Conservation (phyloP, 1,140 invertebrate genomes). For the Drosophila asahinai region DNA sequence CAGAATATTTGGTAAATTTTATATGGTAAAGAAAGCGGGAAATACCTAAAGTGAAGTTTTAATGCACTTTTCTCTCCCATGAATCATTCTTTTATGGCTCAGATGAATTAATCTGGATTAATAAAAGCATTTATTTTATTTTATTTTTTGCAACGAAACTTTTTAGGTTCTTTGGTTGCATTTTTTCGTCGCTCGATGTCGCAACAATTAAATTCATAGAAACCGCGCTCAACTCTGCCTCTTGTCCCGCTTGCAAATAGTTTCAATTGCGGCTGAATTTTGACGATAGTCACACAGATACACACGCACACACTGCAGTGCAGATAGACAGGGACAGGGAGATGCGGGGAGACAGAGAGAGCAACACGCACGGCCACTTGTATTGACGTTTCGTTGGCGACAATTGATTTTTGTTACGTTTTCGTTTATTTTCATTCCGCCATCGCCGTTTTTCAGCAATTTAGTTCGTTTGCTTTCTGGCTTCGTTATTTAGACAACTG, state of each 20-base stretch:
- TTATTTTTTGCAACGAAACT: too few species aligned
- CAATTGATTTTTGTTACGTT: slow-evolving; percentile 84
- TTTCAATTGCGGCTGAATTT: slow-evolving; percentile 78
- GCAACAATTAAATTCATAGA: slow-evolving; percentile 70
- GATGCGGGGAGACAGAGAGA: slow-evolving; percentile 20
- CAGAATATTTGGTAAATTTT: too few species aligned
- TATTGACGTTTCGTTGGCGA: slow-evolving; percentile 83
- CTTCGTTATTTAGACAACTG: slow-evolving; percentile 81
- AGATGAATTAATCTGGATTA: neutral
- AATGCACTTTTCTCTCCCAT: neutral
- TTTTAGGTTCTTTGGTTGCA: neutral
- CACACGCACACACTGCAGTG: neutral
- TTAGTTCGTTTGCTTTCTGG: slow-evolving; percentile 83
- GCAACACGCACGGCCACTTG: slow-evolving; percentile 59
- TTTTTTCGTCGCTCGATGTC: slow-evolving; percentile 14
- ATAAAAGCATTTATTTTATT: neutral
- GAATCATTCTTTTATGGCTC: neutral
- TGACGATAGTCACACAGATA: slow-evolving; percentile 62
- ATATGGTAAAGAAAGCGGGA: too few species aligned
- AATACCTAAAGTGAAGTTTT: neutral
- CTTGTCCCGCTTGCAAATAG: slow-evolving; percentile 52
- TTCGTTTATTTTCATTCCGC: slow-evolving; percentile 80
- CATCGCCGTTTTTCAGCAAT: slow-evolving; percentile 67
- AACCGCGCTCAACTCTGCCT: slow-evolving; percentile 21
- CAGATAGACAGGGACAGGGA: slow-evolving; percentile 12